Evolutionary conservation across 2,888 invertebrate genomes (phyloP).

Genomic region (Polyploca ridens): DNA sequence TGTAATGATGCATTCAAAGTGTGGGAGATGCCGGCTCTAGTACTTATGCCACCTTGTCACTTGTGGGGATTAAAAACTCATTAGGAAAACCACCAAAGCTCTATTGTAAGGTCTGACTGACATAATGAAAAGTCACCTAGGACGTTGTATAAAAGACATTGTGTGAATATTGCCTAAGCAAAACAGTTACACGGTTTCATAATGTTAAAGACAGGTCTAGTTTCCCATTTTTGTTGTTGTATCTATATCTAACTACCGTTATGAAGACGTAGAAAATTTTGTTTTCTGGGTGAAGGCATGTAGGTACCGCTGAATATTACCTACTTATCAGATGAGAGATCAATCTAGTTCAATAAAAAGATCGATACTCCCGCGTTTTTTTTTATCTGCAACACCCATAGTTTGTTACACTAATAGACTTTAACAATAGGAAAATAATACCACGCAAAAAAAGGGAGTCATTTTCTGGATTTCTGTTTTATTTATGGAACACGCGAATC

Average conservation of each 20-base stretch:
- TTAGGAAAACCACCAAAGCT: conserved; percentile 1
- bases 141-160: not conserved
- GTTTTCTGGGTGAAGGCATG: conserved; percentile 35
- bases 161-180: conserved; percentile 3
- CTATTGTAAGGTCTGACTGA: not conserved
- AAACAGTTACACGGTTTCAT: conserved; percentile 5
- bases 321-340: conserved; percentile 48
- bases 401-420: conserved; percentile 44
- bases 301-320: conserved; percentile 28
- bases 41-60: not conserved
- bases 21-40: not conserved
- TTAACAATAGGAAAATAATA: not conserved
- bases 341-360: conserved; percentile 45
- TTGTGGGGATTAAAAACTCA: not conserved
- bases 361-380: conserved; percentile 52
- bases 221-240: conserved; percentile 21
- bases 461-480: no score
- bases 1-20: not conserved
- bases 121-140: conserved; percentile 7
- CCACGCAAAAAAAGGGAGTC: no score
- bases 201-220: conserved; percentile 12
- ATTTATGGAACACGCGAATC: no score
- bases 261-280: conserved; percentile 37
- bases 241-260: conserved; percentile 29
- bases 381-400: conserved; percentile 57